Evolutionary conservation across 2,797 vertebrate genomes (phyloP).

Genomic region (Hippoglossus hippoglossus): DNA sequence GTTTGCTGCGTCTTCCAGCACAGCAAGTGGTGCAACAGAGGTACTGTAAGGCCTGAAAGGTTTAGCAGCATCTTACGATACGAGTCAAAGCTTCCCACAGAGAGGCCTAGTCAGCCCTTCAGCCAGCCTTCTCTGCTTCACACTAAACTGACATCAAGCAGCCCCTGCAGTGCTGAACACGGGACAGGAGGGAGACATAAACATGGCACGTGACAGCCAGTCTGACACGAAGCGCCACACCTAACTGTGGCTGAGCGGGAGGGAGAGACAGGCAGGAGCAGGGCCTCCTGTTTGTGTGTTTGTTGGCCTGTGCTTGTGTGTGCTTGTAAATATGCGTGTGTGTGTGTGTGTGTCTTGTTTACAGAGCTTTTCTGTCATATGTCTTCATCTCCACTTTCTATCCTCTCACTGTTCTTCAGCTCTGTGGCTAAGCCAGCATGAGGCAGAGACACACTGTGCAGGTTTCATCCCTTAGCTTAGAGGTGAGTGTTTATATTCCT

Average conservation of each 20-base stretch:
- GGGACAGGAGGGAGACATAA: constrained; percentile 52
- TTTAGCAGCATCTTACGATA: constrained; percentile 59
- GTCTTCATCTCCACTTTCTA: constrained; percentile 75
- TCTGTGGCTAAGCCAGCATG: constrained; percentile 79
- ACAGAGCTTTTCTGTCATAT: constrained; percentile 72
- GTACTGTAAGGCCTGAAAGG: constrained; percentile 52
- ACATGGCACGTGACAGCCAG: constrained; percentile 51
- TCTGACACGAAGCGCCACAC: constrained; percentile 59
- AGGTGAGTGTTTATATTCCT: constrained; percentile 68
- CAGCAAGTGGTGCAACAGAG: constrained; percentile 20
- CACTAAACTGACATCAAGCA: constrained; percentile 60
- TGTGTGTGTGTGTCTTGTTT: constrained; percentile 64
- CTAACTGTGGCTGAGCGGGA: constrained; percentile 44
- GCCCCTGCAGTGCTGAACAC: constrained; percentile 47
- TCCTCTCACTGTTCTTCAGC: constrained; percentile 74
- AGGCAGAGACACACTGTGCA: constrained; percentile 70
- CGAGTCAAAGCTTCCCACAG: constrained; percentile 45
- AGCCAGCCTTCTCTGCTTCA: constrained; percentile 36
- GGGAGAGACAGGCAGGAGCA: constrained; percentile 29
- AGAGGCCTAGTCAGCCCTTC: constrained; percentile 55
- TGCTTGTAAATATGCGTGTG: background rate
- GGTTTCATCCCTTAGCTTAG: constrained; percentile 74
- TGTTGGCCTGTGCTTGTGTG: background rate
- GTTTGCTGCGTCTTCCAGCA: constrained; percentile 27
- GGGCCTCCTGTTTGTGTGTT: background rate